These are phyloP conservation scores for Drosophila pseudotalamancana DNA, from an alignment of 2,888 invertebrate genomes.

Conservation along the genomic window DNA sequence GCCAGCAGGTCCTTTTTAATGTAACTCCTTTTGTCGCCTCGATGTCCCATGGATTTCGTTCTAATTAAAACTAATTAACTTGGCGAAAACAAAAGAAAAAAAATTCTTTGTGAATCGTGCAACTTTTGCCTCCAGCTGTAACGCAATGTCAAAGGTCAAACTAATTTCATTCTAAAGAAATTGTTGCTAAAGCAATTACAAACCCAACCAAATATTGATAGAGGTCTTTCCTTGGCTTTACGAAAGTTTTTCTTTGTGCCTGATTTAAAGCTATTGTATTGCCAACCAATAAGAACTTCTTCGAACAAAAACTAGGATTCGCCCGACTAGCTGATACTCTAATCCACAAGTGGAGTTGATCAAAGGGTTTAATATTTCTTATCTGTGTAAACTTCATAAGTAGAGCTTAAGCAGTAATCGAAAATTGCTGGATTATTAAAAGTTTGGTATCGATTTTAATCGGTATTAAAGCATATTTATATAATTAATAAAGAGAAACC, in stretches of 20 bases:
- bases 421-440: no score
- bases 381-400: no score
- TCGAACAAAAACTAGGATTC: no score
- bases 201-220: constrained; percentile 53
- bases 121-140: constrained; percentile 3
- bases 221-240: neutral
- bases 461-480: no score
- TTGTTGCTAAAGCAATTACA: constrained; percentile 63
- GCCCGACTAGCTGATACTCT: no score
- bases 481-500: no score
- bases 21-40: constrained; percentile 11
- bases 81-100: constrained; percentile 10
- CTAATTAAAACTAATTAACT: constrained; percentile 61
- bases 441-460: no score
- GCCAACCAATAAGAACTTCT: constrained; percentile 23
- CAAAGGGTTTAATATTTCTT: no score
- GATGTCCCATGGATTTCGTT: neutral
- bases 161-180: constrained; percentile 24
- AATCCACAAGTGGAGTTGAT: no score
- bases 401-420: no score
- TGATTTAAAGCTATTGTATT: constrained; percentile 43
- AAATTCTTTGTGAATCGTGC: constrained; percentile 11
- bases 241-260: constrained; percentile 5
- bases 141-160: constrained; percentile 40
- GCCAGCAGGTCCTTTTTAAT: constrained; percentile 3